phyloP scores from a whole-genome alignment of 2,888 invertebrate genomes.

The Pachydiplax longipennis region DNA sequence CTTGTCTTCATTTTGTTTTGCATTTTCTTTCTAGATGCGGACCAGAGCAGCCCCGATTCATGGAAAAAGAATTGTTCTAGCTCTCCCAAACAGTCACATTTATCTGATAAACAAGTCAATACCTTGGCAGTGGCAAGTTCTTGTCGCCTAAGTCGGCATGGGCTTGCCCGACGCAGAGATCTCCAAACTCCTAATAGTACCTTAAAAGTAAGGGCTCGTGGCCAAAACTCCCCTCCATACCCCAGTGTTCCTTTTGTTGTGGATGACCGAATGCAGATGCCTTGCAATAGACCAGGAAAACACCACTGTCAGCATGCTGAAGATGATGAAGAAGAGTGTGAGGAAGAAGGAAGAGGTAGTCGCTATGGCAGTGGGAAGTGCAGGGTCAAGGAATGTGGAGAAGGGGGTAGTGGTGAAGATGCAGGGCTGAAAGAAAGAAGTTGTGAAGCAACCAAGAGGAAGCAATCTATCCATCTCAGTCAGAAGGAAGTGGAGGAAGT shows the following conservation, averaged over 20 bases:
- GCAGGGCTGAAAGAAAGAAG: slow-evolving; percentile 54
- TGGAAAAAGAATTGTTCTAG: background rate
- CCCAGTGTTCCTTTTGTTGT: slow-evolving; percentile 58
- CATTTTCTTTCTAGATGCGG: background rate
- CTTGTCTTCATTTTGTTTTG: background rate
- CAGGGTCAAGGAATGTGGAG: slow-evolving; percentile 54
- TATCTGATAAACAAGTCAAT: background rate
- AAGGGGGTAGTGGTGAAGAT: slow-evolving; percentile 53
- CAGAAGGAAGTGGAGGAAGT: slow-evolving; percentile 60
- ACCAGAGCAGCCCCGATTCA: slow-evolving; percentile 15
- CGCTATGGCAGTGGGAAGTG: slow-evolving; percentile 44
- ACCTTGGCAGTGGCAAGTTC: background rate
- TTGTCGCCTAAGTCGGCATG: slow-evolving; percentile 51
- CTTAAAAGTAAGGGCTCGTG: slow-evolving; percentile 54
- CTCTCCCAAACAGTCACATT: slow-evolving; percentile 41
- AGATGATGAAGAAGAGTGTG: slow-evolving; percentile 65
- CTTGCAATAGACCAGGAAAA: slow-evolving; percentile 77
- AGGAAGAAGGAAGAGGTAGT: slow-evolving; percentile 9
- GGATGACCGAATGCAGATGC: slow-evolving; percentile 75
- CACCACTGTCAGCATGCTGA: slow-evolving; percentile 79
- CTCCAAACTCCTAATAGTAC: background rate
- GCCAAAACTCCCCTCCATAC: slow-evolving; percentile 47
- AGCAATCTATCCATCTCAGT: slow-evolving; percentile 59
- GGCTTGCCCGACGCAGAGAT: slow-evolving; percentile 51
- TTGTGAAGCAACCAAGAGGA: slow-evolving; percentile 54